These are phyloP conservation scores for Montipora capitata DNA, from an alignment of 92 coral and sea anemone species.

Conservation along the genomic window DNA sequence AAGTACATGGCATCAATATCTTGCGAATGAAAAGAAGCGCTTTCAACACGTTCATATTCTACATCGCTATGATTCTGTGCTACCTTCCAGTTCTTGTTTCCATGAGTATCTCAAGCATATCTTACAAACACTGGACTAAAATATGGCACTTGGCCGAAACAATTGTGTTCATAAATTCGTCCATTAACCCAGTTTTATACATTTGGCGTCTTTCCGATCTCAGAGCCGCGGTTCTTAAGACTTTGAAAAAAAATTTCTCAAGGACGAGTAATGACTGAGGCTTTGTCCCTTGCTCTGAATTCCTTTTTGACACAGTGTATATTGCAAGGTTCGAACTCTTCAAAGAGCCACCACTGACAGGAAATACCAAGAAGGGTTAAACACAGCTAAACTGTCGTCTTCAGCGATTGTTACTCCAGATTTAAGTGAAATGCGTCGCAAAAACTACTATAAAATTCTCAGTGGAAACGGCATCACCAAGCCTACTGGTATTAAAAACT, in stretches of 20 bases:
- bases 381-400: no score
- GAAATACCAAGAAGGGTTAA: no score
- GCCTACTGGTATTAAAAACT: no score
- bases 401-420: no score
- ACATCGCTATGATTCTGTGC: constrained; percentile 31
- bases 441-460: no score
- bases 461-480: no score
- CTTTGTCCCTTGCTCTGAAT: no score
- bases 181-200: constrained; percentile 36
- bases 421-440: no score
- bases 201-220: constrained; percentile 32
- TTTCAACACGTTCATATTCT: constrained; percentile 25
- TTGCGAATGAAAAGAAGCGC: constrained; percentile 15
- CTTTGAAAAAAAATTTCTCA: background rate
- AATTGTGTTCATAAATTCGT: constrained; percentile 7
- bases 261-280: background rate
- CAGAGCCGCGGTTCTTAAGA: constrained; percentile 25
- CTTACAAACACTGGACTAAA: constrained; percentile 26
- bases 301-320: no score
- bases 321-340: no score
- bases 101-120: constrained; percentile 13
- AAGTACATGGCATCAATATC: background rate
- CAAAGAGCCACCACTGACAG: no score
- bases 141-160: constrained; percentile 33
- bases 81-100: constrained; percentile 30